phyloP scores from a whole-genome alignment of 1,140 invertebrate species.

The Anthonomus grandis region DNA sequence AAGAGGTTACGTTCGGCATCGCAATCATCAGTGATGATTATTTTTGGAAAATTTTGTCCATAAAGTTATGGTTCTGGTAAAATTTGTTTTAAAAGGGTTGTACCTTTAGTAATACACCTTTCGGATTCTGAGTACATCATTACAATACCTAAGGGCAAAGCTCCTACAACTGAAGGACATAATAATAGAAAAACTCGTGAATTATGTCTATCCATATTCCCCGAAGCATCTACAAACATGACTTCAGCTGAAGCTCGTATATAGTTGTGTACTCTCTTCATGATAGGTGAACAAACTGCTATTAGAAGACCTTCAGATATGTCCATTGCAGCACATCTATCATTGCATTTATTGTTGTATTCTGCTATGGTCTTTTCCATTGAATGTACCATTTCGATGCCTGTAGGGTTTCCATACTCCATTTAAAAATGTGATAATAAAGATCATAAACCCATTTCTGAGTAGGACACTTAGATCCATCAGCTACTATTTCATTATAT shows the following conservation, averaged over 20 bases:
- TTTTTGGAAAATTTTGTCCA: too few species aligned
- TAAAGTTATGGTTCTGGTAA: too few species aligned
- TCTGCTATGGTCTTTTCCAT: not conserved
- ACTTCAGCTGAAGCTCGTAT: not conserved
- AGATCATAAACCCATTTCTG: too few species aligned
- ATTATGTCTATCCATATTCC: not conserved
- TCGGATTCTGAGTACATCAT: not conserved
- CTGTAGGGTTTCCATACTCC: not conserved
- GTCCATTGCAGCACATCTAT: not conserved
- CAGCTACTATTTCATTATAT: too few species aligned
- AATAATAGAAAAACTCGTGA: not conserved
- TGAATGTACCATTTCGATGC: not conserved
- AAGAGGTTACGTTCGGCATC: too few species aligned
- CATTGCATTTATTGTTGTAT: not conserved
- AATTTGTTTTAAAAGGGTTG: not conserved
- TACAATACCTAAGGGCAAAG: not conserved
- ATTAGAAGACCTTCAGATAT: too few species aligned
- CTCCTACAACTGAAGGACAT: not conserved
- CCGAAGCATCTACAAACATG: not conserved
- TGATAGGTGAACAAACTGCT: not conserved
- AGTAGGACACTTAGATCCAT: too few species aligned
- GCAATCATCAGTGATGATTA: too few species aligned
- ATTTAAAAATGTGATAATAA: too few species aligned
- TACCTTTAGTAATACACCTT: not conserved
- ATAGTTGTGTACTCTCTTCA: not conserved